These are phyloP conservation scores for Cyphomyrmex costatus DNA, from an alignment of 1,140 invertebrate species.

Conservation along the genomic window DNA sequence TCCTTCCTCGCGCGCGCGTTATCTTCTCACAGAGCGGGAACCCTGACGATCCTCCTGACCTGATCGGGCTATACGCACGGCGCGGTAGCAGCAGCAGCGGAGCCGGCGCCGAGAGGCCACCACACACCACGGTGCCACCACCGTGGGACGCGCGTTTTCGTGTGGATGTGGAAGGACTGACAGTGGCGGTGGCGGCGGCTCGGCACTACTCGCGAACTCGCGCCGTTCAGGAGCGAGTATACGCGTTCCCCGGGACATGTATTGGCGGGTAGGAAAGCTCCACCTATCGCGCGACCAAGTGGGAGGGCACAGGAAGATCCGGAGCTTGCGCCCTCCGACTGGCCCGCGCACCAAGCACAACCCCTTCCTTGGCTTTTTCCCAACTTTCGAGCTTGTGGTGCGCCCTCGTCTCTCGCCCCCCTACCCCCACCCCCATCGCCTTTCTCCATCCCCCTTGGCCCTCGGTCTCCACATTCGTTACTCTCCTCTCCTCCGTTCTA, in stretches of 20 bases:
- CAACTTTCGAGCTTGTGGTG: slow-evolving; percentile 83
- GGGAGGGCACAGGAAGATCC: slow-evolving; percentile 79
- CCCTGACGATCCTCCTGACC: slow-evolving; percentile 47
- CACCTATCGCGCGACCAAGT: slow-evolving; percentile 82
- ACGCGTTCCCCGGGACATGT: slow-evolving; percentile 77
- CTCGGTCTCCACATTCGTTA: not conserved
- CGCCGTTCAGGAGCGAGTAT: slow-evolving; percentile 32
- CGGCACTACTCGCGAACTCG: slow-evolving; percentile 38
- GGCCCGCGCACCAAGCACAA: slow-evolving; percentile 77
- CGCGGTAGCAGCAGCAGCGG: slow-evolving; percentile 70
- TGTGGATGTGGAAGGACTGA: slow-evolving; percentile 84
- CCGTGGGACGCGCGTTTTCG: slow-evolving; percentile 81
- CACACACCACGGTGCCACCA: slow-evolving; percentile 67
- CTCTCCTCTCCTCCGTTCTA: not conserved
- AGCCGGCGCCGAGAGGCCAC: slow-evolving; percentile 69
- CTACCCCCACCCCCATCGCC: too few relatives aligned
- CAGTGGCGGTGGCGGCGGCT: slow-evolving; percentile 47
- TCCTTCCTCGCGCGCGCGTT: slow-evolving; percentile 43
- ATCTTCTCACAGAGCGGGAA: not conserved
- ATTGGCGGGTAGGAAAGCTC: slow-evolving; percentile 85
- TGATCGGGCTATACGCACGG: slow-evolving; percentile 65
- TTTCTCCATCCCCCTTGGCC: not conserved
- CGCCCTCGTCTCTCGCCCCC: slow-evolving; percentile 48
- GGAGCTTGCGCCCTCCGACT: slow-evolving; percentile 82
- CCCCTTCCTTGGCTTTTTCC: slow-evolving; percentile 84